phyloP scores from a whole-genome alignment of 2,888 invertebrate genomes.

The Bedellia somnulentella region DNA sequence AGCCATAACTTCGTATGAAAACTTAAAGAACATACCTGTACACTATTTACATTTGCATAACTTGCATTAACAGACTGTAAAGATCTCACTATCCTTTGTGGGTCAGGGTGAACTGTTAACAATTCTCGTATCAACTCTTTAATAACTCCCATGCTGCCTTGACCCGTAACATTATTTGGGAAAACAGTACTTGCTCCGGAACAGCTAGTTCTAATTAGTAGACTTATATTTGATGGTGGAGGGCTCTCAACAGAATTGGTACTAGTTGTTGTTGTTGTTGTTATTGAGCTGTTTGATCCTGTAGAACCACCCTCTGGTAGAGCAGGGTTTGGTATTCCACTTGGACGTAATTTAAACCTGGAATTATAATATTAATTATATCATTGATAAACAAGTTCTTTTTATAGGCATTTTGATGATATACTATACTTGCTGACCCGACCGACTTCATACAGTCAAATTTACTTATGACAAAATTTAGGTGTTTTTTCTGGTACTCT shows the following conservation, averaged over 20 bases:
- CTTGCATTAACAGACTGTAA: conserved; percentile 57
- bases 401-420: no score
- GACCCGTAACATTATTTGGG: conserved; percentile 29
- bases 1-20: no score
- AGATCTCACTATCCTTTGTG: conserved; percentile 53
- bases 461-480: no score
- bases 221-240: conserved; percentile 27
- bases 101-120: conserved; percentile 46
- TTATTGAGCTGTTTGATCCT: conserved; percentile 15
- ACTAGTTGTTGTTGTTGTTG: conserved; percentile 16
- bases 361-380: no score
- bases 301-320: conserved; percentile 49
- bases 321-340: conserved; percentile 46
- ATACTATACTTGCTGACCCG: no score
- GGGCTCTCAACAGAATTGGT: no score
- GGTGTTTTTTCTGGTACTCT: no score
- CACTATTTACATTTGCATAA: conserved; percentile 40
- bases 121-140: conserved; percentile 42
- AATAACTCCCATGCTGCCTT: conserved; percentile 36
- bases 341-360: conserved; percentile 57
- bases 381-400: no score
- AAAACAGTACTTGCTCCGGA: conserved; percentile 35
- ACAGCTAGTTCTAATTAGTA: conserved; percentile 35
- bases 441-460: no score
- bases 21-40: conserved; percentile 37